A percentile compares a stretch with the other conserved stretches of the same genome.
Conservation (phyloP, 2,888 invertebrate species). For the Dolomedes plantarius region DNA sequence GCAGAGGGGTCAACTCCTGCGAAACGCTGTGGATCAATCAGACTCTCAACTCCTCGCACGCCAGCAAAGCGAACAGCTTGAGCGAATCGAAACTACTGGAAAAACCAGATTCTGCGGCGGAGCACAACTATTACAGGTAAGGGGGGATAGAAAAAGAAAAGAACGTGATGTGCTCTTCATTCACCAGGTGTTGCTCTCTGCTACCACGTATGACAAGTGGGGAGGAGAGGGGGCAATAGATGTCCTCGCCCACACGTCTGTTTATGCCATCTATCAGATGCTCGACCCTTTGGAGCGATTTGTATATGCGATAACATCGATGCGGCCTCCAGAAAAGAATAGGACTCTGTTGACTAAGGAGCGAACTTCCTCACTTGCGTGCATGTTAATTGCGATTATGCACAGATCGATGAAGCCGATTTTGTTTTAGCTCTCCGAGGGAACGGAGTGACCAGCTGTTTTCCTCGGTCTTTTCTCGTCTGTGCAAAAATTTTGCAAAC, state of each 20-base stretch:
- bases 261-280: background rate
- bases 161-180: no score
- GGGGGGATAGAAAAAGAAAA: background rate
- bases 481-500: no score
- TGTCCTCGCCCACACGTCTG: background rate
- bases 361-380: no score
- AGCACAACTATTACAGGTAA: slow-evolving; percentile 73
- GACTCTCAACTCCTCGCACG: slow-evolving; percentile 81
- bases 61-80: slow-evolving; percentile 80
- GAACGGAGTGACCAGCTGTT: no score
- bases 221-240: background rate
- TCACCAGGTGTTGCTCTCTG: background rate
- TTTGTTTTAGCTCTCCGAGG: no score
- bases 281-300: no score
- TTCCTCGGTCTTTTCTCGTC: no score
- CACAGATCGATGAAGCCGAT: no score
- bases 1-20: slow-evolving; percentile 72
- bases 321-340: no score
- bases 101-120: slow-evolving; percentile 73
- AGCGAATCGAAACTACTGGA: slow-evolving; percentile 81
- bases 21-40: slow-evolving; percentile 83
- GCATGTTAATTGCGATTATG: no score
- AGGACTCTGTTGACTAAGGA: no score
- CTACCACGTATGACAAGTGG: background rate
- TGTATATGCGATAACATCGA: no score